Percentiles rank a stretch among this genome's conserved stretches.
Conservation (phyloP, 2,797 vertebrate species). For the Ceryle rudis region DNA sequence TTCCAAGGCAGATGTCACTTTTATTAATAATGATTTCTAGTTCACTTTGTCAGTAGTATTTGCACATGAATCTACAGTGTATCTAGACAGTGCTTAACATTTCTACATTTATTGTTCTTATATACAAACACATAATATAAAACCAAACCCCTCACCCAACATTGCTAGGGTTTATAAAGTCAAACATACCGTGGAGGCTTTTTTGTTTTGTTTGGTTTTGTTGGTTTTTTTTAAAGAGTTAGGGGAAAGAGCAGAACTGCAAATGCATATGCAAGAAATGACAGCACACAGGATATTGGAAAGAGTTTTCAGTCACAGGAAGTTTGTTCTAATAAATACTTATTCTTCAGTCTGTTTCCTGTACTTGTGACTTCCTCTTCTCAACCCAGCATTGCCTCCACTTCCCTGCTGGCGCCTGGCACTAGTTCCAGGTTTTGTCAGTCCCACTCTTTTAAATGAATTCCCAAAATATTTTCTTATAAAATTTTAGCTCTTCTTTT, state of each 20-base stretch:
- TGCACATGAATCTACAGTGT: rapidly evolving
- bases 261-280: neutral
- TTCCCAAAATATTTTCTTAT: neutral
- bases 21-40: neutral
- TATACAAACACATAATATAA: neutral
- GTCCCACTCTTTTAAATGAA: neutral
- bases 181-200: rapidly evolving
- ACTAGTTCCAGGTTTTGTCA: neutral
- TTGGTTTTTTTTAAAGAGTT: neutral
- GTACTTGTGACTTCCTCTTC: neutral
- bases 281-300: neutral
- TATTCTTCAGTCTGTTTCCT: neutral
- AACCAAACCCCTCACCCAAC: neutral
- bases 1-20: neutral
- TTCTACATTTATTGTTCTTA: neutral
- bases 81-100: rapidly evolving
- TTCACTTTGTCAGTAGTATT: neutral
- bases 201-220: neutral
- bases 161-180: neutral
- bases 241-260: neutral
- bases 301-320: neutral
- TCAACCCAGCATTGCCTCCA: neutral
- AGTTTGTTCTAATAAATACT: neutral
- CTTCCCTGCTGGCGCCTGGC: neutral
- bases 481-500: neutral